Percentiles rank a stretch among this genome's conserved stretches.
phyloP scores from a whole-genome alignment of 2,888 invertebrate genomes.

The Digitonthophagus gazella region DNA sequence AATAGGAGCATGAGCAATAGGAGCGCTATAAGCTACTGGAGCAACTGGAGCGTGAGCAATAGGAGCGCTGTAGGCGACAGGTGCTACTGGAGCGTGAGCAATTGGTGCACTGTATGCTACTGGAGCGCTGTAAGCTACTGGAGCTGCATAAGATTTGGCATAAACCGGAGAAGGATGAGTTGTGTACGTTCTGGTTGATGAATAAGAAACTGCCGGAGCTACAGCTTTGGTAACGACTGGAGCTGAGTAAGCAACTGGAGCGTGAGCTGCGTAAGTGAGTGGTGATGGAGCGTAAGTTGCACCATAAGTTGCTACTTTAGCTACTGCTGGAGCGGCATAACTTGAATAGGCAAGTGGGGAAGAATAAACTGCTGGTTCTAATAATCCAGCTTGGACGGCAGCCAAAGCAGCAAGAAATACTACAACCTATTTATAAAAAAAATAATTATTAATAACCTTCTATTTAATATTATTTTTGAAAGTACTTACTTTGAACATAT shows the following conservation, averaged over 20 bases:
- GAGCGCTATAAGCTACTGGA: slow-evolving; percentile 12
- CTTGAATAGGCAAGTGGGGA: slow-evolving; percentile 25
- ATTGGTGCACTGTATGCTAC: slow-evolving; percentile 15
- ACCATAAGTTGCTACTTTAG: slow-evolving; percentile 24
- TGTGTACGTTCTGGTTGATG: slow-evolving; percentile 23
- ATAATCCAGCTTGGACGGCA: slow-evolving; percentile 28
- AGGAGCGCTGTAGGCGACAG: slow-evolving; percentile 18
- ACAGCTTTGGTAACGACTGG: neutral
- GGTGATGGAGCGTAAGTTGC: slow-evolving; percentile 24
- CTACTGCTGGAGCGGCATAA: slow-evolving; percentile 17
- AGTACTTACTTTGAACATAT: slow-evolving; percentile 8
- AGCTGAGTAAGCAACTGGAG: slow-evolving; percentile 25
- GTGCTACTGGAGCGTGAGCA: slow-evolving; percentile 18
- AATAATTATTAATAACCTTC: slow-evolving; percentile 1
- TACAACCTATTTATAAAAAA: slow-evolving; percentile 28
- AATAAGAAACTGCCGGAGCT: slow-evolving; percentile 23
- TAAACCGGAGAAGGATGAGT: slow-evolving; percentile 22
- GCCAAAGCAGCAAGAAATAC: slow-evolving; percentile 31
- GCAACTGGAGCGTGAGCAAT: slow-evolving; percentile 19
- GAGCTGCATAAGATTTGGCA: slow-evolving; percentile 23
- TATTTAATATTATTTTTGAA: neutral
- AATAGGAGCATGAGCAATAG: slow-evolving; percentile 11
- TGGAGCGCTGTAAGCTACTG: slow-evolving; percentile 19
- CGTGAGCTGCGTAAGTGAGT: slow-evolving; percentile 24
- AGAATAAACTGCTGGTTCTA: slow-evolving; percentile 22